phyloP scores from a whole-genome alignment of 2,888 invertebrate genomes.

The Linyphia triangularis region DNA sequence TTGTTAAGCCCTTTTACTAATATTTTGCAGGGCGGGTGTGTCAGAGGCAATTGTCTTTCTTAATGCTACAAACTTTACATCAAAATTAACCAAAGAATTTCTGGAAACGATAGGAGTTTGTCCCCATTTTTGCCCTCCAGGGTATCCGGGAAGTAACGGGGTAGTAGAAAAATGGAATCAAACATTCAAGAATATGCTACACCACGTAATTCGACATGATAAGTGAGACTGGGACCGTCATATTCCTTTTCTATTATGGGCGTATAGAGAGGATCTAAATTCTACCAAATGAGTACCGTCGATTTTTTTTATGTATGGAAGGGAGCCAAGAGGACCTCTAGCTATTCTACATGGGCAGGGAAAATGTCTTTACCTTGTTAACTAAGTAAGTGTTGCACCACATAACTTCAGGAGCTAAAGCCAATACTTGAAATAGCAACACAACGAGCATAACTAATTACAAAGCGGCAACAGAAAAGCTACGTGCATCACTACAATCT shows the following conservation, averaged over 20 bases:
- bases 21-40: not conserved
- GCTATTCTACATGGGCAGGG: not conserved
- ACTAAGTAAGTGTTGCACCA: not conserved
- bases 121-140: not conserved
- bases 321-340: not conserved
- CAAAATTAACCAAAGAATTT: conserved; percentile 5
- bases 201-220: not conserved
- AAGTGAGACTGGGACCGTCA: not conserved
- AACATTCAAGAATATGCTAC: not conserved
- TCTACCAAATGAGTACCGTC: not conserved
- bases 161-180: not conserved
- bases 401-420: not conserved
- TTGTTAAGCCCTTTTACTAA: not conserved
- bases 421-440: not conserved
- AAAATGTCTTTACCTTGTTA: not conserved
- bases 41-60: not conserved
- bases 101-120: not conserved
- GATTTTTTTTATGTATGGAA: not conserved
- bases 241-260: not conserved
- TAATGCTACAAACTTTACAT: not conserved
- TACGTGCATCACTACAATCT: too few species aligned
- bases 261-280: not conserved
- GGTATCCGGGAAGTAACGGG: not conserved
- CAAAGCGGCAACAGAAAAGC: not conserved
- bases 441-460: not conserved